Percentiles rank a stretch among this genome's conserved stretches.
These are phyloP conservation scores for Sialis fuliginosa DNA, from an alignment of 2,888 invertebrate genomes.

Conservation along the genomic window DNA sequence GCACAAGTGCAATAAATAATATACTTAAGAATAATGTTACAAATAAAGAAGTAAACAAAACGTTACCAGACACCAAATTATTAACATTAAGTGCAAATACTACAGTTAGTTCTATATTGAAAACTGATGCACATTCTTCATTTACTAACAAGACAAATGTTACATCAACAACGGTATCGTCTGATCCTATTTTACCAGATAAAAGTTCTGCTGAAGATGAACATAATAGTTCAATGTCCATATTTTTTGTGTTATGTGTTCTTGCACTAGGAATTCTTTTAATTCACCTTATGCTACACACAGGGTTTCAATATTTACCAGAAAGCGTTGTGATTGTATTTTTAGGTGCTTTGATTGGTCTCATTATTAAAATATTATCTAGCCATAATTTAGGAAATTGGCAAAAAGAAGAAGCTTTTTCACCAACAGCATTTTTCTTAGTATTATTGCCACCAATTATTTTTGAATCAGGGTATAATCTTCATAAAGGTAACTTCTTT, in stretches of 20 bases:
- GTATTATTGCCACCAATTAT: constrained; percentile 95
- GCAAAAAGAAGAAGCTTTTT: constrained; percentile 95
- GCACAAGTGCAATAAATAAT: neutral
- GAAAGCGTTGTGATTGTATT: constrained; percentile 96
- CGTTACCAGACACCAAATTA: neutral
- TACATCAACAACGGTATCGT: constrained; percentile 32
- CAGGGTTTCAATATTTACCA: constrained; percentile 90
- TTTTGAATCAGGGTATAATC: constrained; percentile 97
- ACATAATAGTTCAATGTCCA: constrained; percentile 90
- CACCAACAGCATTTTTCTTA: constrained; percentile 94
- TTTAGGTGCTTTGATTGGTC: constrained; percentile 81
- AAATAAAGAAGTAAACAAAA: neutral
- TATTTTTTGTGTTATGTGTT: constrained; percentile 94
- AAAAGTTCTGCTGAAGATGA: constrained; percentile 89
- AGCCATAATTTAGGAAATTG: constrained; percentile 82
- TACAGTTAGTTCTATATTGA: neutral
- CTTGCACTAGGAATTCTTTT: constrained; percentile 85
- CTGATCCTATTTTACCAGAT: constrained; percentile 65
- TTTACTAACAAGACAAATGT: constrained; percentile 21
- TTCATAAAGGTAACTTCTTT: constrained; percentile 92
- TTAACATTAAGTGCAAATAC: neutral
- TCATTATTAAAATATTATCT: constrained; percentile 77
- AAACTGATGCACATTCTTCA: constrained; percentile 8
- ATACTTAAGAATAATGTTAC: neutral
- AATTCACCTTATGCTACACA: constrained; percentile 88